phyloP scores from a whole-genome alignment of 2,888 invertebrate species.

The Sepiola atlantica region DNA sequence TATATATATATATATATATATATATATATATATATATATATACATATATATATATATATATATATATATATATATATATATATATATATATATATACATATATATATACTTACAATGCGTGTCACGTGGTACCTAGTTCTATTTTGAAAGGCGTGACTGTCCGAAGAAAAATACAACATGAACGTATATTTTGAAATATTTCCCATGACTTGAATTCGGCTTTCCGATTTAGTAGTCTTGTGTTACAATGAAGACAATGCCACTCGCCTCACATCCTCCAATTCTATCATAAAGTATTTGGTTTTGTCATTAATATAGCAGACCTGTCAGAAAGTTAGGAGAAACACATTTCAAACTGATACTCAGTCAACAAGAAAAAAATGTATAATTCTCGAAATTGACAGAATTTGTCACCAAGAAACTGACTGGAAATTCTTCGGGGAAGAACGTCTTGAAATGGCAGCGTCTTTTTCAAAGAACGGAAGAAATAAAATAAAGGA shows the following conservation, averaged over 20 bases:
- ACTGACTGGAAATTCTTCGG: neutral
- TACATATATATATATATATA: too few species aligned
- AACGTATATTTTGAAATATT: neutral
- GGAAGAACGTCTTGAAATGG: neutral
- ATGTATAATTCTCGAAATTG: neutral
- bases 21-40: too few species aligned
- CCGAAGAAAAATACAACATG: neutral
- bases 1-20: too few species aligned
- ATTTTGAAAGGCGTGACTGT: neutral
- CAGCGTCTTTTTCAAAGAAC: neutral
- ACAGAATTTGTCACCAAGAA: slow-evolving; percentile 20
- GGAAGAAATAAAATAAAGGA: neutral
- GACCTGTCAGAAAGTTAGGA: neutral
- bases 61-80: too few species aligned
- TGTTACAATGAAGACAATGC: neutral
- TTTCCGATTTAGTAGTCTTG: neutral
- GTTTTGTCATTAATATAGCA: neutral
- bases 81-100: too few species aligned
- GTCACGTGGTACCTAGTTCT: too few species aligned
- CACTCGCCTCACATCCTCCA: neutral
- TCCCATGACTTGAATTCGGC: too few species aligned
- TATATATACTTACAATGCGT: too few species aligned
- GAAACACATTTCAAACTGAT: neutral
- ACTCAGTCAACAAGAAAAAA: neutral
- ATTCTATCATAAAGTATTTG: neutral